Evolutionary conservation across 2,888 invertebrate species (phyloP), one percentile per base, ranked within the genome.

Genomic region (Odontocerum albicorne): DNA sequence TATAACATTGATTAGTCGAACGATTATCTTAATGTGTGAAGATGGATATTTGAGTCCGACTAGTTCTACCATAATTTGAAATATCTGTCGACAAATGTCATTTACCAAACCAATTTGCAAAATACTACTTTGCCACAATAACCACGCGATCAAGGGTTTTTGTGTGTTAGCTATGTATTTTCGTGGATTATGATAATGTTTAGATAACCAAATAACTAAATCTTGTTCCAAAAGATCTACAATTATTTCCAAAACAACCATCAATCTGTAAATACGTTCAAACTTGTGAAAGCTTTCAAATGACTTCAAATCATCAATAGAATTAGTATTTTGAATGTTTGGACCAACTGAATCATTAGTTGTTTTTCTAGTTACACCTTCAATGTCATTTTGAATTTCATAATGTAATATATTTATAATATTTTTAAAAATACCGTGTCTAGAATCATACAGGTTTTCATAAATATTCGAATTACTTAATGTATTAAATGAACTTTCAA

Each of bases 141-240:
- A 54, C 52, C 62, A 66, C 1, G 73, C 72, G 67, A 75, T 72
- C 1, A 77, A 59, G 1, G 76, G 75, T 61, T 70, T 73, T 51
- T 72, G 68, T 1, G 71, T 68, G 32, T 71, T 65, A 71, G 72
- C 71, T 10, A 75, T 67, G 50, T 73, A 70, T 21, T 58, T 66
- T 1, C 69, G 67, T 31, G 69, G 64, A 57, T 72, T 70, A 35
- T 64, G 69, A n/a, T 67, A 70, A 53, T 73, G 68, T 72, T 80
- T 77, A 54, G 74, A 67, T 63, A 78, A 72, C 81, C 82, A 83
- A 64, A 80, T 75, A 2, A 75, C 73, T 47, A 82, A 71, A 68
- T 83, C 82, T 66, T 70, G 72, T 65, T 82, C 81, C 49, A 83
- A 64, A 27, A 83, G 66, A 65, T 81, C 76, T 51, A 80, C 69